Evolutionary conservation across 2,797 vertebrate species (phyloP), one percentile per base, ranked within the genome.

Genomic region (Labeo calbasu): DNA sequence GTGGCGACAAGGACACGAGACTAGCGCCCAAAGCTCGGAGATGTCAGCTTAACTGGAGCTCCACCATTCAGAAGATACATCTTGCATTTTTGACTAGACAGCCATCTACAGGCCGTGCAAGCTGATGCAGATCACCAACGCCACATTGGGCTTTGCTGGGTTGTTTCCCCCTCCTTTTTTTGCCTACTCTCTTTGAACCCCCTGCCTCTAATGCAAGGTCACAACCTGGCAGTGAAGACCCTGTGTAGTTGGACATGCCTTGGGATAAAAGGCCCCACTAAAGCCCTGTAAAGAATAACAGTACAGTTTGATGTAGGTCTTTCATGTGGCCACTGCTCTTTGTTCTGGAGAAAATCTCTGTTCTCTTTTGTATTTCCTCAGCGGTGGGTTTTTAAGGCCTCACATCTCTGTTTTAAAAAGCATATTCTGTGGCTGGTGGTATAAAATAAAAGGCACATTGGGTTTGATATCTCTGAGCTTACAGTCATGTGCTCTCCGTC

Each of bases 21-120:
- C 89, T 92, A 82, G 90, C 88, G 87, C 90, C 93, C 8, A 84
- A 88, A 86, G 88, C 91, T 91, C 86, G 89, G 73, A 25, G 87
- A 79, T 92, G 92, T 93, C 43, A 78, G 46, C 51, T 59, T 25
- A 4, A 85, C 61, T 69, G 17, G 68, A 84, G 17, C 63, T 79
- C 48, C 59, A 81, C 51, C 65, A 79, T 84, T 85, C 65, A 83
- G 48, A 79, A 88, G 51, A 66, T 73, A 21, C 69, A 36, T 48
- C 23, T 8, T 82, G 81, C 81, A 73, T 88, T 88, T 87, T 89
- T 89, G 88, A 86, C 73, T 86, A 86, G 82, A 87, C 86, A 73
- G 87, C 88, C 88, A 84, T 84, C 88, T 89, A 87, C 87, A 89
- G 88, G 88, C 82, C 28, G 57, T 66, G 61, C 57, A 55, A 43